Percentiles rank a stretch among this genome's conserved stretches.
Evolutionary conservation across 2,113 vertebrate species (phyloP).

Genomic region (Orientallactaga bullata): DNA sequence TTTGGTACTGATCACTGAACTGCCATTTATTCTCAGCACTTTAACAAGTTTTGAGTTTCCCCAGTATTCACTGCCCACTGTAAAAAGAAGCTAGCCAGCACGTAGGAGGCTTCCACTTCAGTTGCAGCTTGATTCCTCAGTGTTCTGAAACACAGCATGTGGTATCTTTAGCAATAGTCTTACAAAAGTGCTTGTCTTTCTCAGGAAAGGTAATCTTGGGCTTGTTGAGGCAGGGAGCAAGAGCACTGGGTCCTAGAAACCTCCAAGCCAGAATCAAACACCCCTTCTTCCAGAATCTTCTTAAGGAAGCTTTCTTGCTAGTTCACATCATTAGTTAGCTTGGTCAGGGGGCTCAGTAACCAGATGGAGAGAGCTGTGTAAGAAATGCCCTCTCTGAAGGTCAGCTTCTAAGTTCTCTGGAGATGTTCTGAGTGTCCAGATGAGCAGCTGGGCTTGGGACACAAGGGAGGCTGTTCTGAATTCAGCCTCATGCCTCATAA

Average conservation of each 20-base stretch:
- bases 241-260: neutral
- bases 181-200: neutral
- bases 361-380: neutral
- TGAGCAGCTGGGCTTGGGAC: neutral
- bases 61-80: too few relatives aligned
- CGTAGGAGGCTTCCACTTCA: too few relatives aligned
- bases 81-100: too few relatives aligned
- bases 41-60: too few relatives aligned
- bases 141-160: too few relatives aligned
- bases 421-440: neutral
- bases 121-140: too few relatives aligned
- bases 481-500: neutral
- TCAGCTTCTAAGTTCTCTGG: neutral
- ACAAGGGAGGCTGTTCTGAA: neutral
- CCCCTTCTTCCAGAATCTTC: neutral
- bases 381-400: neutral
- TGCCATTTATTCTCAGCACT: too few relatives aligned
- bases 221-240: neutral
- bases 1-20: too few relatives aligned
- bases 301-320: neutral
- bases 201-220: neutral
- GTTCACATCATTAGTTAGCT: neutral
- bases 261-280: neutral
- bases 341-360: accelerated
- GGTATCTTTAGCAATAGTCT: too few relatives aligned